Conservation (phyloP, 1,140 invertebrate species). For the Saxidomus purpurata region DNA sequence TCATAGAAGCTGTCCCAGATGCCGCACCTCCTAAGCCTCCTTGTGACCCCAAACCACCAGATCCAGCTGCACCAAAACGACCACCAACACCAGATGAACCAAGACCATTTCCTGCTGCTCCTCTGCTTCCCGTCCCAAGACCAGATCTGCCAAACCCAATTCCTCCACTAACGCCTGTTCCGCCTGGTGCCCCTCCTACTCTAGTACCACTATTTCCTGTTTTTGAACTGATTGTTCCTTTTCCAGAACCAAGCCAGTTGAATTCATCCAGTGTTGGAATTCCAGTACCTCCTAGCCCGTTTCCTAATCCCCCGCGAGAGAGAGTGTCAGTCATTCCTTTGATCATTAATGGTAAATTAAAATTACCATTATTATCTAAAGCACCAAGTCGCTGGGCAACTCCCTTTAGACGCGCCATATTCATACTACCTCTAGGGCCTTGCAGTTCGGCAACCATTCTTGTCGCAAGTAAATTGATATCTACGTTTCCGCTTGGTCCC, state of each 20-base stretch:
- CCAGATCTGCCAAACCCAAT: background rate
- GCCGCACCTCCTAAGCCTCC: background rate
- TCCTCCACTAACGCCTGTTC: background rate
- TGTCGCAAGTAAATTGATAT: conserved; percentile 23
- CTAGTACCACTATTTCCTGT: background rate
- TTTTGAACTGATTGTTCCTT: background rate
- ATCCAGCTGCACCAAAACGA: background rate
- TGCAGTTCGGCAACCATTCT: background rate
- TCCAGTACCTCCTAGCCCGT: background rate
- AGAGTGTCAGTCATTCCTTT: background rate
- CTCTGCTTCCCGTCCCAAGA: background rate
- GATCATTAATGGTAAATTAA: conserved; percentile 9
- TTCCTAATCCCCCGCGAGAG: background rate
- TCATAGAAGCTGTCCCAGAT: background rate
- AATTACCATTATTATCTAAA: conserved; percentile 44
- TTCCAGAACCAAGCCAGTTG: conserved; percentile 2
- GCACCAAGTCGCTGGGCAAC: conserved; percentile 20
- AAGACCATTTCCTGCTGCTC: background rate
- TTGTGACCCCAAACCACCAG: background rate
- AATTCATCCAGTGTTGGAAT: background rate
- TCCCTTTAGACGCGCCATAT: conserved; percentile 6
- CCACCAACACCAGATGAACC: background rate
- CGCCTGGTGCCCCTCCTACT: background rate
- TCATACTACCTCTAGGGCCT: background rate
- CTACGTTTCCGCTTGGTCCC: background rate